These are phyloP conservation scores for Coelopa pilipes DNA, from an alignment of 2,888 invertebrate species.

Conservation along the genomic window DNA sequence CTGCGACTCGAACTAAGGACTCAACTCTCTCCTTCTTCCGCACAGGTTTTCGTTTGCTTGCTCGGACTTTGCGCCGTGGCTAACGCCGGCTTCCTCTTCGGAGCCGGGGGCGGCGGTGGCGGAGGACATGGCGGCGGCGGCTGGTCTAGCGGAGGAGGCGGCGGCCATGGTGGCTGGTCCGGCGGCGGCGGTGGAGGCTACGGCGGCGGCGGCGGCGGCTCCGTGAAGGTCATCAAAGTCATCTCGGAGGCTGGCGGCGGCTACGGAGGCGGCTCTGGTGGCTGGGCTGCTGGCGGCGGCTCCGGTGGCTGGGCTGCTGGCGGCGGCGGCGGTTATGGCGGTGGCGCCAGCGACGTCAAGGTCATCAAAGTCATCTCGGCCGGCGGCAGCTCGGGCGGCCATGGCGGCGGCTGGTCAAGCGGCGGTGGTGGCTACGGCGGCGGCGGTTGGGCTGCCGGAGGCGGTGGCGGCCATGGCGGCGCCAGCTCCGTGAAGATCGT, in stretches of 20 bases:
- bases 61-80: slow-evolving; percentile 53
- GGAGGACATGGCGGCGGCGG: slow-evolving; percentile 27
- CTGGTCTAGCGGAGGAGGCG: slow-evolving; percentile 44
- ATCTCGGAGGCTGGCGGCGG: slow-evolving; percentile 31
- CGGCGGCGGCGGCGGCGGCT: slow-evolving; percentile 47
- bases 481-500: slow-evolving; percentile 45
- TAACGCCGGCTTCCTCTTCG: slow-evolving; percentile 53
- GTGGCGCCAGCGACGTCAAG: slow-evolving; percentile 14
- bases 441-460: slow-evolving; percentile 47
- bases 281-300: slow-evolving; percentile 23
- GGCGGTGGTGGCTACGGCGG: slow-evolving; percentile 46
- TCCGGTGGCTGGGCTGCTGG: slow-evolving; percentile 32
- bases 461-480: slow-evolving; percentile 45
- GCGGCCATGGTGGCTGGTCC: slow-evolving; percentile 47
- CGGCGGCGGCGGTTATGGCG: slow-evolving; percentile 35
- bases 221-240: slow-evolving; percentile 46
- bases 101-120: slow-evolving; percentile 47
- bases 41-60: slow-evolving; percentile 55
- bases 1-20: background rate
- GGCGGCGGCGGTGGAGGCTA: slow-evolving; percentile 43
- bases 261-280: slow-evolving; percentile 27
- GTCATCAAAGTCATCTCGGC: slow-evolving; percentile 34
- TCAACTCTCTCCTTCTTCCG: slow-evolving; percentile 12
- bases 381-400: slow-evolving; percentile 46
- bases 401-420: slow-evolving; percentile 47